These are phyloP conservation scores for Otis tarda DNA, from an alignment of 2,113 vertebrate species.

Conservation along the genomic window DNA sequence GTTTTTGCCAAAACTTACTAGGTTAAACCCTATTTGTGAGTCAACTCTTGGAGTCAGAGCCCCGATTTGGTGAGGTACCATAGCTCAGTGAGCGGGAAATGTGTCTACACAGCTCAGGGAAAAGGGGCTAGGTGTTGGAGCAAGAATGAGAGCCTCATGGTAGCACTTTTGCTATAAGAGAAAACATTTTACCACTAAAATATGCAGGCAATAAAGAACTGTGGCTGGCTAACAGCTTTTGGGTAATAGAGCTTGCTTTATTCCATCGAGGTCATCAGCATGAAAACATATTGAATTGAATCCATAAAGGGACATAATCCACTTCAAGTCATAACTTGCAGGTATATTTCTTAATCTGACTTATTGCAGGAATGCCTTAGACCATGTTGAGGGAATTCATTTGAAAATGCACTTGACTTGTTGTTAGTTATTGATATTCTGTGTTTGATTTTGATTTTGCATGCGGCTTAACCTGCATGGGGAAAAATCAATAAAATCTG, in stretches of 20 bases:
- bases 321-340: slow-evolving; percentile 14
- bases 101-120: not conserved
- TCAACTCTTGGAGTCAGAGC: not conserved
- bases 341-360: not conserved
- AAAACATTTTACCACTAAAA: not conserved
- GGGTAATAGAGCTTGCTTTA: not conserved
- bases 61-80: not conserved
- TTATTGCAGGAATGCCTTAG: not conserved
- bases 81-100: not conserved
- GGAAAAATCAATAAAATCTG: slow-evolving; percentile 63
- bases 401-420: slow-evolving; percentile 46
- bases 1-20: not conserved
- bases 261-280: not conserved
- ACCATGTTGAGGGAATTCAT: slow-evolving; percentile 19
- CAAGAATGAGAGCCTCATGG: not conserved
- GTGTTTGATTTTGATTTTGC: slow-evolving; percentile 55
- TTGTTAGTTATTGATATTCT: slow-evolving; percentile 51
- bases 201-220: not conserved
- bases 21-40: not conserved
- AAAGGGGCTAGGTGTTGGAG: not conserved
- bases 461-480: slow-evolving; percentile 18
- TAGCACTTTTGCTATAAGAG: not conserved
- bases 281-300: slow-evolving; percentile 1
- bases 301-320: not conserved
- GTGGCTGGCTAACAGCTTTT: not conserved